A percentile compares a stretch with the other conserved stretches of the same genome.
These are phyloP conservation scores for Parotocinclus haroldoi DNA, from an alignment of 2,797 vertebrate genomes.

Conservation along the genomic window DNA sequence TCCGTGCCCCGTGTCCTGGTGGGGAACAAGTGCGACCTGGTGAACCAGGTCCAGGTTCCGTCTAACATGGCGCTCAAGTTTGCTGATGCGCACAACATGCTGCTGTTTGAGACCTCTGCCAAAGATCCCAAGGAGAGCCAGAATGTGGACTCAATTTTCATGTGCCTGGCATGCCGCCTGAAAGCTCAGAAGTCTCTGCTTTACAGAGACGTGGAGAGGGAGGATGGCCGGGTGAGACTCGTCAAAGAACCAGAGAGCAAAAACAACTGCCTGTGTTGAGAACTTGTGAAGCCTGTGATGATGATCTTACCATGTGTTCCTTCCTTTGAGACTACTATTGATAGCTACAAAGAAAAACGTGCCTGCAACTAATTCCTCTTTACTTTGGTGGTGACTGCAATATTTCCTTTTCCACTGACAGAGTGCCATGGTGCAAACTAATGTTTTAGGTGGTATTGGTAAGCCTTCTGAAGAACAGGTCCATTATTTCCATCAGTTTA, in stretches of 20 bases:
- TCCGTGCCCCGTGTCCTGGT: constrained; percentile 84
- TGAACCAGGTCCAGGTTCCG: constrained; percentile 90
- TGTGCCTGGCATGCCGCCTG: constrained; percentile 91
- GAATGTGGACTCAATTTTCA: constrained; percentile 96
- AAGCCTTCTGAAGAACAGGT: no score
- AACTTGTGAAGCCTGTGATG: constrained; percentile 29
- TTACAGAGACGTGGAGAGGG: constrained; percentile 84
- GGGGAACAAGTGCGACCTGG: constrained; percentile 96
- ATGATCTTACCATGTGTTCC: constrained; percentile 11
- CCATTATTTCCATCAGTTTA: no score
- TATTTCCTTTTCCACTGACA: constrained; percentile 9
- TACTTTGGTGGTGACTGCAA: constrained; percentile 27
- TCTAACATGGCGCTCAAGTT: constrained; percentile 92
- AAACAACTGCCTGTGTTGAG: constrained; percentile 86
- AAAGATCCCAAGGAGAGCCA: constrained; percentile 96
- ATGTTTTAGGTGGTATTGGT: no score
- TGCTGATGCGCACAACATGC: constrained; percentile 93
- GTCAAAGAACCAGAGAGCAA: constrained; percentile 72
- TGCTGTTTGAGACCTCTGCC: constrained; percentile 95
- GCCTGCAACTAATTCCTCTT: constrained; percentile 46
- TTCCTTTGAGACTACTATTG: constrained; percentile 20
- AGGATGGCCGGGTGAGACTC: constrained; percentile 80
- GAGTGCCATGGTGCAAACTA: no score
- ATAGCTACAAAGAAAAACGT: constrained; percentile 44
- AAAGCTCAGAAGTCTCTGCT: constrained; percentile 91